Evolutionary conservation across 53 echinoderm and acorn worm species (phyloP).

Genomic region (Henricia sp.): DNA sequence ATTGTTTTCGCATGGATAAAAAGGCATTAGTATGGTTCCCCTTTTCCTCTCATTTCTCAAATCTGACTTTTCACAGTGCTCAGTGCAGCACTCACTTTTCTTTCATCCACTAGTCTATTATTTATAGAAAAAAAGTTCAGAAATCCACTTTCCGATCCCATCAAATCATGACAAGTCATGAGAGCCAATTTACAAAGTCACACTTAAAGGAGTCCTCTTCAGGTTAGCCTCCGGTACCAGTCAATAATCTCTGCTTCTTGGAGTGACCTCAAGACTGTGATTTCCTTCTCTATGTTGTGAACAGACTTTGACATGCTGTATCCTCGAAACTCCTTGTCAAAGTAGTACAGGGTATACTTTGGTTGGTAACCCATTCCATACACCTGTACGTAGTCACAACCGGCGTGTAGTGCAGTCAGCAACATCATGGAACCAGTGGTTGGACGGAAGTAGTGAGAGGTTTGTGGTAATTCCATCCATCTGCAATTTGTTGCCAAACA

Average conservation of each 20-base stretch:
- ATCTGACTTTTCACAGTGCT: no score
- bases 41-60: no score
- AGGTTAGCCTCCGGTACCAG: conserved; percentile 81
- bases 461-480: conserved; percentile 20
- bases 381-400: conserved; percentile 80
- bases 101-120: no score
- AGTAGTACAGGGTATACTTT: conserved; percentile 83
- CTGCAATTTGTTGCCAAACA: not conserved
- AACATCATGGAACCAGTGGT: conserved; percentile 90
- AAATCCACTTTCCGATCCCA: not conserved
- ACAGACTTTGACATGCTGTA: conserved; percentile 70
- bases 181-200: no score
- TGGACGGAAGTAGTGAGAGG: conserved; percentile 78
- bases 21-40: no score
- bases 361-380: conserved; percentile 92
- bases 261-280: conserved; percentile 58
- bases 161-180: not conserved
- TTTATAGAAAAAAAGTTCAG: not conserved
- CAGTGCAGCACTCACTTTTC: no score
- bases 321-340: conserved; percentile 61
- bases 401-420: conserved; percentile 82
- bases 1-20: no score
- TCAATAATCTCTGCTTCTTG: conserved; percentile 69
- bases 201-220: not conserved
- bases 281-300: conserved; percentile 78